Conservation (phyloP, 2,888 invertebrate species). For the Latrodectus elegans region DNA sequence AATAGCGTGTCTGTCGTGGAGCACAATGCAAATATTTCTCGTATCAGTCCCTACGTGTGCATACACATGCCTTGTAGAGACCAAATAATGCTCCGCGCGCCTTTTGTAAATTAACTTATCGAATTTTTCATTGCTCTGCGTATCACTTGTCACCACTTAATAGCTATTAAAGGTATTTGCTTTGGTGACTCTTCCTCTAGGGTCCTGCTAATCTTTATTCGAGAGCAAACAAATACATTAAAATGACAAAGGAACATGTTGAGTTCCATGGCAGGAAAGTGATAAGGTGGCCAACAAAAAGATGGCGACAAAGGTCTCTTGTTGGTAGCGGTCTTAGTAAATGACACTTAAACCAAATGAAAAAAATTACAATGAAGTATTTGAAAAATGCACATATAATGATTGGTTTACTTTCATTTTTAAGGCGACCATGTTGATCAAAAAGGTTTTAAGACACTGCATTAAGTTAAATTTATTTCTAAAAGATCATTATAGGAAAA, state of each 20-base stretch:
- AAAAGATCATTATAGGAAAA: no score
- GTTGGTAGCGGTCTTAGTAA: no score
- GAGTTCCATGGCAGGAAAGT: not conserved
- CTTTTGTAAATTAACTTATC: conserved; percentile 30
- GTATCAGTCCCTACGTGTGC: not conserved
- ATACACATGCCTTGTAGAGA: not conserved
- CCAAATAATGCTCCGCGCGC: conserved; percentile 3
- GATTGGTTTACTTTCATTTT: no score
- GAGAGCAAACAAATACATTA: not conserved
- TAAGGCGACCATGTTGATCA: no score
- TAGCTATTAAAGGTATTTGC: conserved; percentile 34
- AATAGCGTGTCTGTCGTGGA: conserved; percentile 11
- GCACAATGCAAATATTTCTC: conserved; percentile 15
- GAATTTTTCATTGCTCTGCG: conserved; percentile 17
- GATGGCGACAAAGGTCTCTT: no score
- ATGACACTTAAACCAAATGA: no score
- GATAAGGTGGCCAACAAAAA: no score
- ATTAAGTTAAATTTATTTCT: no score
- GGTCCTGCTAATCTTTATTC: not conserved
- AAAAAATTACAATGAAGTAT: no score
- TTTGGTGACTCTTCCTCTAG: conserved; percentile 16
- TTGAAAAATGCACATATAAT: no score
- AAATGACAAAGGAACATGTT: not conserved
- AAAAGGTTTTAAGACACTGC: no score
- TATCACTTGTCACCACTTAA: conserved; percentile 24